phyloP scores from a whole-genome alignment of 2,888 invertebrate species.

The Eupithecia subumbrata region DNA sequence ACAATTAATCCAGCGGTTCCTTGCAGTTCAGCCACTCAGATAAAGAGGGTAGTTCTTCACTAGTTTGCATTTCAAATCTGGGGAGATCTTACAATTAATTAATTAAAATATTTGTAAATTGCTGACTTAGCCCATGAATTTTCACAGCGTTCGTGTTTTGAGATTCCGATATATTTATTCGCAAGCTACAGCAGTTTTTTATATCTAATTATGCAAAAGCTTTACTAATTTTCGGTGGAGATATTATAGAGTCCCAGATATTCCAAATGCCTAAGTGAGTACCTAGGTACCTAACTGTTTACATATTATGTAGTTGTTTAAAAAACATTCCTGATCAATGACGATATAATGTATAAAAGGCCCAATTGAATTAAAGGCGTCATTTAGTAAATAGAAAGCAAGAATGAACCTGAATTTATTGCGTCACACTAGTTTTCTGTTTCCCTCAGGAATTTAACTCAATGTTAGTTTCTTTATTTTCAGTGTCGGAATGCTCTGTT shows the following conservation, averaged over 20 bases:
- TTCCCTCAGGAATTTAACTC: neutral
- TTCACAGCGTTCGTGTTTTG: neutral
- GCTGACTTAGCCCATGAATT: neutral
- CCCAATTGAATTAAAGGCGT: neutral
- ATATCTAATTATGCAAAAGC: too few species aligned
- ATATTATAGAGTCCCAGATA: too few species aligned
- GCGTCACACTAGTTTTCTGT: neutral
- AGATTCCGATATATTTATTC: neutral
- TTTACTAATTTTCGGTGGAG: too few species aligned
- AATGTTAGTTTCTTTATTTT: neutral
- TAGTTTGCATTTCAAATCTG: slow-evolving; percentile 19
- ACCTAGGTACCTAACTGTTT: too few species aligned
- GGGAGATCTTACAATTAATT: neutral
- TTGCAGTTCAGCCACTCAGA: slow-evolving; percentile 30
- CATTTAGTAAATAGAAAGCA: neutral
- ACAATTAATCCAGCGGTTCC: slow-evolving; percentile 35
- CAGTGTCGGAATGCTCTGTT: neutral
- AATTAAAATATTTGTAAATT: neutral
- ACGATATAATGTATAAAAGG: neutral
- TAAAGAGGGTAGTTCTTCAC: slow-evolving; percentile 31
- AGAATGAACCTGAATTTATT: neutral
- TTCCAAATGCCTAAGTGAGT: too few species aligned
- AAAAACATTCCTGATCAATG: neutral
- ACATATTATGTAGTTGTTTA: too few species aligned
- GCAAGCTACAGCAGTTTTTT: neutral